phyloP scores from a whole-genome alignment of 2,888 invertebrate species.

The Limnephilus marmoratus region DNA sequence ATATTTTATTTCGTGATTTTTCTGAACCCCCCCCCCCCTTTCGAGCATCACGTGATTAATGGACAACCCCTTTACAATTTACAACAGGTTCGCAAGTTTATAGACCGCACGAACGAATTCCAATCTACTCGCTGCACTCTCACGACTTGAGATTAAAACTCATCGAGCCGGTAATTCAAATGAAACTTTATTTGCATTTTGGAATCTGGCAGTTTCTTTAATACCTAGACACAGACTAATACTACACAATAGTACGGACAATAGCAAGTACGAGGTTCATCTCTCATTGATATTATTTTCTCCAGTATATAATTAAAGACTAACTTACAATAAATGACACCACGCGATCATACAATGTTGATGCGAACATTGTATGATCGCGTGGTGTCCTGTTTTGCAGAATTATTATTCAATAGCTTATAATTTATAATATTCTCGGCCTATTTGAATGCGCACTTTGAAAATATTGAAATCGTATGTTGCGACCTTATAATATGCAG shows the following conservation, averaged over 20 bases:
- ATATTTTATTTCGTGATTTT: too few relatives aligned
- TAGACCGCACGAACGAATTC: neutral
- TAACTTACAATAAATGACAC: neutral
- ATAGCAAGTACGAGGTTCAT: neutral
- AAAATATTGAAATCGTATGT: too few relatives aligned
- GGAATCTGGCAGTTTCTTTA: neutral
- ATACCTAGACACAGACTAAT: neutral
- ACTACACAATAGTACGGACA: neutral
- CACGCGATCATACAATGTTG: too few relatives aligned
- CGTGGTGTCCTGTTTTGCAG: too few relatives aligned
- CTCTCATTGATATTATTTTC: neutral
- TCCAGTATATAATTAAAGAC: neutral
- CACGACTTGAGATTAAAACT: neutral
- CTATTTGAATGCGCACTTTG: too few relatives aligned
- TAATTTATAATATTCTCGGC: too few relatives aligned
- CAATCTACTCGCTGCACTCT: neutral
- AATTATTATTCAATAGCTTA: too few relatives aligned
- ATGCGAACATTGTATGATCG: neutral
- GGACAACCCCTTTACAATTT: too few relatives aligned
- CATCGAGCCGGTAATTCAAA: neutral
- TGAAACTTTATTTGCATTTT: neutral
- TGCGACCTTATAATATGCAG: too few relatives aligned
- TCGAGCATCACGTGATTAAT: too few relatives aligned
- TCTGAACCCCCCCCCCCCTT: too few relatives aligned
- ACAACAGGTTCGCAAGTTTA: neutral